A percentile compares a stretch with the other conserved stretches of the same genome.
These are phyloP conservation scores for Novumbra hubbsi DNA, from an alignment of 2,797 vertebrate species.

Conservation along the genomic window DNA sequence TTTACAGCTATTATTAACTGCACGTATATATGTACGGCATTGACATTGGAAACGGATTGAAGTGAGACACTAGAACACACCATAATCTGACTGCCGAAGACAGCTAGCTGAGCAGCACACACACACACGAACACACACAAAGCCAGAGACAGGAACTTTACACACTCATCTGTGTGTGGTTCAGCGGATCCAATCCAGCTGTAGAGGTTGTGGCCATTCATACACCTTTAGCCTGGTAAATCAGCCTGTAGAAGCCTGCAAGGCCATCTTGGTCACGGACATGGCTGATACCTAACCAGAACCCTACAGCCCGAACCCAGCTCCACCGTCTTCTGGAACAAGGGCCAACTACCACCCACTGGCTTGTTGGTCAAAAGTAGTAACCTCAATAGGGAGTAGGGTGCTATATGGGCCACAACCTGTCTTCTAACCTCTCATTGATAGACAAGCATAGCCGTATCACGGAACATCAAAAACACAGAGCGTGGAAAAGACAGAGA, in stretches of 20 bases:
- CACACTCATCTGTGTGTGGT: background rate
- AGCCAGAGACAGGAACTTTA: constrained; percentile 29
- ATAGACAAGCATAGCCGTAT: constrained; percentile 17
- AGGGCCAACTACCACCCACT: background rate
- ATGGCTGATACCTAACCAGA: constrained; percentile 10
- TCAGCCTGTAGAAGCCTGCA: constrained; percentile 30
- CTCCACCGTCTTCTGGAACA: background rate
- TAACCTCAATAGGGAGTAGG: background rate
- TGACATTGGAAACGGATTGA: background rate
- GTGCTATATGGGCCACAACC: background rate
- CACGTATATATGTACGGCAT: background rate
- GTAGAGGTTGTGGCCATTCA: constrained; percentile 23
- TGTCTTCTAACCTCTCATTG: background rate
- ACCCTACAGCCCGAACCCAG: background rate
- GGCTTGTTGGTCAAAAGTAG: background rate
- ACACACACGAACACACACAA: constrained; percentile 14
- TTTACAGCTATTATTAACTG: background rate
- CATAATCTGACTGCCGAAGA: background rate
- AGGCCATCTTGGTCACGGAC: constrained; percentile 7
- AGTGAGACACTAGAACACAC: background rate
- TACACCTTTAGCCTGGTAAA: constrained; percentile 28
- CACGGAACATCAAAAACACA: constrained; percentile 28
- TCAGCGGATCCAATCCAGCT: constrained; percentile 38
- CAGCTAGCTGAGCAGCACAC: constrained; percentile 5
- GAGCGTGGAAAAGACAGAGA: too few species aligned